Evolutionary conservation across 2,797 vertebrate genomes (phyloP).

Genomic region (Yasuhikotakia modesta): DNA sequence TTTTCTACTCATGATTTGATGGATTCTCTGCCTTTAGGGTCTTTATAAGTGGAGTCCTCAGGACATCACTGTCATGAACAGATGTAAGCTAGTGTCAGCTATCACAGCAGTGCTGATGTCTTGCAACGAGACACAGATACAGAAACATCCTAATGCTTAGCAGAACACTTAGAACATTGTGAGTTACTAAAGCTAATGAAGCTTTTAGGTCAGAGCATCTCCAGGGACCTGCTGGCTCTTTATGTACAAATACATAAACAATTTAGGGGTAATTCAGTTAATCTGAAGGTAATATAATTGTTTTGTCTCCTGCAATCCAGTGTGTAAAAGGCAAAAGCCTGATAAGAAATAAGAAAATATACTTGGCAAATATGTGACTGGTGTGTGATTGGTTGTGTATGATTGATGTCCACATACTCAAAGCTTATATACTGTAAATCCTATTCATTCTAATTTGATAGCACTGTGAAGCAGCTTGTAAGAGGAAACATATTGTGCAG

Average conservation of each 20-base stretch:
- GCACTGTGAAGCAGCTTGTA: neutral
- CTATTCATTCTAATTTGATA: neutral
- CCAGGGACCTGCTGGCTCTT: constrained; percentile 11
- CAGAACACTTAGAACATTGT: neutral
- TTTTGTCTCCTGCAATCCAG: neutral
- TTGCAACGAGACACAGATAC: neutral
- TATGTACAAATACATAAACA: constrained; percentile 14
- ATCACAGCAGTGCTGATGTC: constrained; percentile 2
- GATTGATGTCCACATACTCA: neutral
- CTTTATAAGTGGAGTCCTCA: neutral
- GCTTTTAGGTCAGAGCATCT: neutral
- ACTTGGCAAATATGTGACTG: neutral
- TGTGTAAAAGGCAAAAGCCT: neutral
- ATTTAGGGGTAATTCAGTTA: neutral
- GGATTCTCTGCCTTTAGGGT: neutral
- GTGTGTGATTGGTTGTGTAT: neutral
- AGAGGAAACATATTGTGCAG: constrained; percentile 5
- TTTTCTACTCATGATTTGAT: neutral
- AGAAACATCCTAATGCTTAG: neutral
- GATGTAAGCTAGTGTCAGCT: neutral
- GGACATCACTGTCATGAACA: neutral
- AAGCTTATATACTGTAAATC: neutral
- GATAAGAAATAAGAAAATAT: constrained; percentile 4
- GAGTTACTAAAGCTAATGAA: neutral
- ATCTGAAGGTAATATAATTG: neutral